A percentile compares a stretch with the other conserved stretches of the same genome.
phyloP scores from a whole-genome alignment of 1,140 invertebrate genomes.

The Bilobella aurantiaca region DNA sequence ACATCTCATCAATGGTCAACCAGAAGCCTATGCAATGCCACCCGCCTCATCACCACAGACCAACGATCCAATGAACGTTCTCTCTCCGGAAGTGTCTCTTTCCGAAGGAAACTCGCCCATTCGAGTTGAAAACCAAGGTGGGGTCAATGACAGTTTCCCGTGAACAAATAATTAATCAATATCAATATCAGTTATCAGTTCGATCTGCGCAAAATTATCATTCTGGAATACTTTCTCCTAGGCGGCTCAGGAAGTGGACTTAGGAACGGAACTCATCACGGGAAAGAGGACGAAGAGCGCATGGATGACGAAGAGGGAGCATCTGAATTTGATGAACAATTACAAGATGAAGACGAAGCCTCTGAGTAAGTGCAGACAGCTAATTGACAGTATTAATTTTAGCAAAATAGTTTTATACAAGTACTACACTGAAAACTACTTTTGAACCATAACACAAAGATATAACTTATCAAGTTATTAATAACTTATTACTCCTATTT shows the following conservation, averaged over 20 bases:
- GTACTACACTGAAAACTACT: too few species aligned
- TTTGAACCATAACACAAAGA: too few species aligned
- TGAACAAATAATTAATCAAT: background rate
- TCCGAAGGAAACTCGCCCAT: constrained; percentile 33
- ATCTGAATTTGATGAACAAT: constrained; percentile 1
- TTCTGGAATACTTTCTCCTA: background rate
- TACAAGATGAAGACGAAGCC: background rate
- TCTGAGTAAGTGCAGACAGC: background rate
- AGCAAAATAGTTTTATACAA: too few species aligned
- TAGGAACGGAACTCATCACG: background rate
- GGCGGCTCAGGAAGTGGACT: background rate
- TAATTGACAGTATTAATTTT: too few species aligned
- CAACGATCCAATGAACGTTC: constrained; percentile 29
- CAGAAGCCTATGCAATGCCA: constrained; percentile 17
- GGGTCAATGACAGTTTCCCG: too few species aligned
- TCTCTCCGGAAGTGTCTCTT: constrained; percentile 34
- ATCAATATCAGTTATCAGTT: background rate
- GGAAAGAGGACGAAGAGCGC: background rate
- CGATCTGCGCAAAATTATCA: background rate
- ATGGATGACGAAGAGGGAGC: background rate
- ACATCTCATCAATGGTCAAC: constrained; percentile 32
- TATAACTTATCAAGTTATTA: too few species aligned
- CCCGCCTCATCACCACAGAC: constrained; percentile 26
- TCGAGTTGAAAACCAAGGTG: constrained; percentile 22
- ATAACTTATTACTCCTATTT: too few species aligned